Evolutionary conservation across 2,113 vertebrate species (phyloP).

Genomic region (Sakesphorus luctuosus): DNA sequence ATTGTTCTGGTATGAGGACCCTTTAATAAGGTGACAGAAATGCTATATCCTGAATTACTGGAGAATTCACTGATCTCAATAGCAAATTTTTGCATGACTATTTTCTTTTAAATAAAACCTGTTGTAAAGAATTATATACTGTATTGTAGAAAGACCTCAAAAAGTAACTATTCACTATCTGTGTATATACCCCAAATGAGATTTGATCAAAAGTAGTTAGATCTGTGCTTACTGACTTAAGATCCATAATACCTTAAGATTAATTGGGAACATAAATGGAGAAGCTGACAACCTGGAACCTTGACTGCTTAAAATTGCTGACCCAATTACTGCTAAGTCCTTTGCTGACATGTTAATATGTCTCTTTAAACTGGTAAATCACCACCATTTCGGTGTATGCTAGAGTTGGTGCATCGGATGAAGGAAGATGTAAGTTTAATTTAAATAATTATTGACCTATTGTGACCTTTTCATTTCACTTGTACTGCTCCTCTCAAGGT

Average conservation of each 20-base stretch:
- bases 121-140: not conserved
- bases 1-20: not conserved
- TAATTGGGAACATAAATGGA: constrained; percentile 68
- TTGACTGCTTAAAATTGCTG: constrained; percentile 71
- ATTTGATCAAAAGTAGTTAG: constrained; percentile 24
- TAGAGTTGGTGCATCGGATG: not conserved
- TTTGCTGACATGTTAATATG: constrained; percentile 73
- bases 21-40: not conserved
- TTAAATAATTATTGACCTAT: constrained; percentile 74
- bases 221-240: constrained; percentile 51
- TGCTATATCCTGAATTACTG: not conserved
- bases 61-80: not conserved
- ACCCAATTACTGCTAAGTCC: constrained; percentile 68
- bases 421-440: constrained; percentile 70
- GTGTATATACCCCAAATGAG: not conserved
- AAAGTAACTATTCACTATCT: not conserved
- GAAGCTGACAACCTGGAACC: constrained; percentile 67
- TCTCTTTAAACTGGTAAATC: constrained; percentile 72
- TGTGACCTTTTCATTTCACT: constrained; percentile 68
- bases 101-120: not conserved
- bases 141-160: not conserved
- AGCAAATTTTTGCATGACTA: not conserved
- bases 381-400: not conserved
- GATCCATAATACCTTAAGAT: constrained; percentile 64
- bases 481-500: constrained; percentile 59